Evolutionary conservation across 1,140 invertebrate species (phyloP).

Genomic region (Plodia interpunctella): DNA sequence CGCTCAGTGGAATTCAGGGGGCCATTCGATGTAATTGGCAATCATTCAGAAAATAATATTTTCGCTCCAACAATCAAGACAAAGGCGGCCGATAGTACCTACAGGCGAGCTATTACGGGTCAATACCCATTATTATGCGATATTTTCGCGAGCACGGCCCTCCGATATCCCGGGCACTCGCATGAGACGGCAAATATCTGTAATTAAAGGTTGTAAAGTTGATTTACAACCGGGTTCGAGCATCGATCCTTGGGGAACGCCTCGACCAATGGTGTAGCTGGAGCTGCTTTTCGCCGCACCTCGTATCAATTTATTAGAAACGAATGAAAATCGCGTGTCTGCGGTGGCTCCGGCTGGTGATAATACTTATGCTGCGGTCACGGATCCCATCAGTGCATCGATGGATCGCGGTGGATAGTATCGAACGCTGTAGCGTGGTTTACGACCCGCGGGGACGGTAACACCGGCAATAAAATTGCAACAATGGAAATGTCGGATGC

Average conservation of each 20-base stretch:
- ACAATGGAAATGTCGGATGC: conserved; percentile 73
- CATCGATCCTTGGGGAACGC: conserved; percentile 55
- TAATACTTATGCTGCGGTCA: conserved; percentile 65
- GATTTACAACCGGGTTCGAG: conserved; percentile 68
- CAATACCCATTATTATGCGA: conserved; percentile 76
- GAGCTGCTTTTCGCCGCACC: conserved; percentile 33
- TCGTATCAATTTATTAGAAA: conserved; percentile 75
- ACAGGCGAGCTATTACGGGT: conserved; percentile 70
- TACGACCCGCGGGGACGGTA: conserved; percentile 66
- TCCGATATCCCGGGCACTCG: conserved; percentile 66
- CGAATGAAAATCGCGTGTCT: conserved; percentile 65
- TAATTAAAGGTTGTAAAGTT: conserved; percentile 77
- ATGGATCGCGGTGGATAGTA: conserved; percentile 55
- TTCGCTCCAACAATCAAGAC: conserved; percentile 68
- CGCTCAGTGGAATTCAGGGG: conserved; percentile 58
- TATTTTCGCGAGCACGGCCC: conserved; percentile 72
- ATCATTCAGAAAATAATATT: conserved; percentile 71
- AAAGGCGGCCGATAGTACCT: conserved; percentile 72
- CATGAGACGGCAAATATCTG: conserved; percentile 74
- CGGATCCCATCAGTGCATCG: conserved; percentile 51
- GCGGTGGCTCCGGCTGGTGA: conserved; percentile 64
- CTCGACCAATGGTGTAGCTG: conserved; percentile 58
- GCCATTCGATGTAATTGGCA: conserved; percentile 74
- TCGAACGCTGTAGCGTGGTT: conserved; percentile 61
- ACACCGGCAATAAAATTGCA: conserved; percentile 72